Percentiles rank a stretch among this genome's conserved stretches.
phyloP scores from a whole-genome alignment of 23 tunicate genomes.

The Trididemnum miniatum region DNA sequence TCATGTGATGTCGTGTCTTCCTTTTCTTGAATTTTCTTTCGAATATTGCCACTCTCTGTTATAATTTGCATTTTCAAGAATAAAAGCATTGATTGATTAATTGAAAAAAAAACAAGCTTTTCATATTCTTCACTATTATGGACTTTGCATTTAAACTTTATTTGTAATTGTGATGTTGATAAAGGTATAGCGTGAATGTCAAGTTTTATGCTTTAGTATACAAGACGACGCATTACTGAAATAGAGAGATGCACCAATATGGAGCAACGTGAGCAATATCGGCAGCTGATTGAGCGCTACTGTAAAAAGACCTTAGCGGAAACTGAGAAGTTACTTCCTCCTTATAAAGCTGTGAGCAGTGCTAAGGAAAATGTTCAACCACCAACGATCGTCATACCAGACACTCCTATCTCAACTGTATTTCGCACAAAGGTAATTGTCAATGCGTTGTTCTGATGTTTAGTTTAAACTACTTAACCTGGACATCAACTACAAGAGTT shows the following conservation, averaged over 20 bases:
- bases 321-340: conserved; percentile 22
- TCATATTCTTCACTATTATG: too few species aligned
- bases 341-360: neutral
- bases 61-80: too few species aligned
- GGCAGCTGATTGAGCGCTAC: conserved; percentile 60
- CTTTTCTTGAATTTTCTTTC: too few species aligned
- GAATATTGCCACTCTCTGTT: too few species aligned
- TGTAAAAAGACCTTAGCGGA: conserved; percentile 29
- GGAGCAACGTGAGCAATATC: conserved; percentile 75
- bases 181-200: too few species aligned
- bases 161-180: too few species aligned
- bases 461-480: neutral
- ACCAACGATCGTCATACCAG: neutral
- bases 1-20: too few species aligned
- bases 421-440: neutral
- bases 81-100: too few species aligned
- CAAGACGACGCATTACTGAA: conserved; percentile 40
- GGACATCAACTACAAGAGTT: too few species aligned
- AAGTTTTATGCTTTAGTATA: too few species aligned
- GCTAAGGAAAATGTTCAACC: neutral
- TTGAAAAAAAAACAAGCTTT: too few species aligned
- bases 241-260: conserved; percentile 48
- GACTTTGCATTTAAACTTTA: too few species aligned
- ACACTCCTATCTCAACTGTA: neutral
- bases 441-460: neutral